phyloP scores from a whole-genome alignment of 2,113 vertebrate species.

The Myrmecobius fasciatus region DNA sequence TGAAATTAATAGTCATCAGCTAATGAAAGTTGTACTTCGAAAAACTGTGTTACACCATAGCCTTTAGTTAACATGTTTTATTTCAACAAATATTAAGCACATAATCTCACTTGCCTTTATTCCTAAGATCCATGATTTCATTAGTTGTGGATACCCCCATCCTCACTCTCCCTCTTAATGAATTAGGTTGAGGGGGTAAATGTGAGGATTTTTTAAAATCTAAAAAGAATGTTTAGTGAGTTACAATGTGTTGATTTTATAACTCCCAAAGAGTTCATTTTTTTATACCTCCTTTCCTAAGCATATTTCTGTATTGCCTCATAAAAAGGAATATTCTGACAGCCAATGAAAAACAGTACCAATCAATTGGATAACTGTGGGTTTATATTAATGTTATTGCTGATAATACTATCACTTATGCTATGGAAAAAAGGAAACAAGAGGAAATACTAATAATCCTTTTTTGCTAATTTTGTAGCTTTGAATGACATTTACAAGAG shows the following conservation, averaged over 20 bases:
- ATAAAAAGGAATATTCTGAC: slow-evolving; percentile 9
- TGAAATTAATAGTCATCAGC: background rate
- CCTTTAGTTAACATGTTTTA: background rate
- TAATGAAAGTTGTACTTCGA: background rate
- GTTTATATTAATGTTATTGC: background rate
- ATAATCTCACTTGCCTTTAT: background rate
- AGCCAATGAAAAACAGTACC: slow-evolving; percentile 43
- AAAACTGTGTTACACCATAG: background rate
- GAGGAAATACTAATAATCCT: background rate
- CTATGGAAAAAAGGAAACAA: slow-evolving; percentile 6
- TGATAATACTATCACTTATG: background rate
- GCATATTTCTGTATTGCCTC: background rate
- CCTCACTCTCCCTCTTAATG: too few relatives aligned
- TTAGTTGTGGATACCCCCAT: too few relatives aligned
- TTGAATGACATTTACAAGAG: slow-evolving; percentile 54
- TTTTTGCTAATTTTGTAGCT: slow-evolving; percentile 48
- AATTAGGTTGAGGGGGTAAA: too few relatives aligned
- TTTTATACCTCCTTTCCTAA: slow-evolving; percentile 1
- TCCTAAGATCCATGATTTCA: too few relatives aligned
- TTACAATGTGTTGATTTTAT: slow-evolving; percentile 3
- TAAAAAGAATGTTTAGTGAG: slow-evolving; percentile 20
- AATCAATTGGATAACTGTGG: slow-evolving; percentile 42
- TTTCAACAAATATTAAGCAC: background rate
- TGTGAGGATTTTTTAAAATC: background rate
- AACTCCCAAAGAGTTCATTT: background rate